These are phyloP conservation scores for Centropus bengalensis DNA, from an alignment of 2,113 vertebrate genomes.

Conservation along the genomic window DNA sequence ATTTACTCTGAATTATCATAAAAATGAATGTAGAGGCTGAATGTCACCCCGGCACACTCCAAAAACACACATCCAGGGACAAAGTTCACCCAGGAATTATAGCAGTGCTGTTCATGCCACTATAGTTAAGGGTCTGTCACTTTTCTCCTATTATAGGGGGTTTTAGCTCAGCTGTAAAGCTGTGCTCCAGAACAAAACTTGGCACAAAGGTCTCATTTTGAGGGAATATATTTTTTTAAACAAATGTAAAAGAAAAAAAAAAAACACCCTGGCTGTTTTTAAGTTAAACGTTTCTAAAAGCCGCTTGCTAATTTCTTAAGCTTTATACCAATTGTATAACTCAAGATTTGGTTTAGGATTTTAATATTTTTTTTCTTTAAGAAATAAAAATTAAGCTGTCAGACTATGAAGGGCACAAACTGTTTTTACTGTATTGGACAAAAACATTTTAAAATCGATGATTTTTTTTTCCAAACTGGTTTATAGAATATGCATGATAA, in stretches of 20 bases:
- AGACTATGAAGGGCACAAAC: neutral
- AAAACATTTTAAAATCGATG: neutral
- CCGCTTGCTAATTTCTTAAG: conserved; percentile 45
- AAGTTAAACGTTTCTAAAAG: conserved; percentile 70
- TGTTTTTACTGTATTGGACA: neutral
- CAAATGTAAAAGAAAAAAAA: conserved; percentile 22
- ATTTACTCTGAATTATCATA: conserved; percentile 88
- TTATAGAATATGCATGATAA: neutral
- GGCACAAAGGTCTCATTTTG: conserved; percentile 58
- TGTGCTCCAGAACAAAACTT: conserved; percentile 42
- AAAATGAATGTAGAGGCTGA: conserved; percentile 83
- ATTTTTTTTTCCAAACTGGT: neutral
- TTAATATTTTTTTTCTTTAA: neutral
- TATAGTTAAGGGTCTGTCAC: conserved; percentile 56
- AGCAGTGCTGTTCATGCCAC: conserved; percentile 38
- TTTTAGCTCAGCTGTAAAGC: conserved; percentile 54
- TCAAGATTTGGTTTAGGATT: neutral
- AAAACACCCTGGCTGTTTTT: conserved; percentile 23
- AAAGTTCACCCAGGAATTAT: conserved; percentile 76
- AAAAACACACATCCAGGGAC: conserved; percentile 79
- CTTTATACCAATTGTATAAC: conserved; percentile 27
- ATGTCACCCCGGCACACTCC: conserved; percentile 80
- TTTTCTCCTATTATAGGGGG: conserved; percentile 44
- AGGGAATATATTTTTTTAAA: conserved; percentile 61
- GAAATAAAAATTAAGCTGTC: conserved; percentile 53